Conservation (phyloP, 2,888 invertebrate species). For the Meandrusa payeni region DNA sequence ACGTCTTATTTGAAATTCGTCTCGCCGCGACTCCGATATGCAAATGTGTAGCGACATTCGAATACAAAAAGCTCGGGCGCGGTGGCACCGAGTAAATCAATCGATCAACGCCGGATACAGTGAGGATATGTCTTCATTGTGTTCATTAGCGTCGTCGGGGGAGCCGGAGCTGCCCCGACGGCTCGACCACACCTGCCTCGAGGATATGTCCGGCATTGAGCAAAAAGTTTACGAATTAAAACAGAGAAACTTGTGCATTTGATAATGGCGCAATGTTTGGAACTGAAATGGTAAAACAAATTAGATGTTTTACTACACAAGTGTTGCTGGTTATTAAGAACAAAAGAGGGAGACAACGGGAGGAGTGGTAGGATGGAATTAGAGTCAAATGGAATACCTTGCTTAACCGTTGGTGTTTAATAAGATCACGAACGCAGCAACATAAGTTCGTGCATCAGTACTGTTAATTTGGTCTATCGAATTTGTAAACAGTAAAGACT, state of each 20-base stretch:
- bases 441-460: too few species aligned
- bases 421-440: too few species aligned
- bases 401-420: too few species aligned
- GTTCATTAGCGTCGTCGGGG: conserved; percentile 73
- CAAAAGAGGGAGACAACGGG: too few species aligned
- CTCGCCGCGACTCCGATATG: conserved; percentile 68
- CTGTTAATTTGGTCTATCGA: too few species aligned
- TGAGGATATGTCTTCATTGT: conserved; percentile 79
- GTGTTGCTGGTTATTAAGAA: too few species aligned
- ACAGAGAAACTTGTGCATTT: conserved; percentile 32
- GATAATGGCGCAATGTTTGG: conserved; percentile 9
- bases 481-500: too few species aligned
- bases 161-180: conserved; percentile 31
- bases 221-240: conserved; percentile 55
- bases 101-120: conserved; percentile 80
- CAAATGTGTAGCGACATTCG: conserved; percentile 75
- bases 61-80: conserved; percentile 79
- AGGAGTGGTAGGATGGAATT: too few species aligned
- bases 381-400: too few species aligned
- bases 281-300: too few species aligned
- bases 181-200: conserved; percentile 66
- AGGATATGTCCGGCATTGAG: conserved; percentile 62
- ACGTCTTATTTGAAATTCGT: conserved; percentile 70
- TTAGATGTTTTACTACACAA: too few species aligned
- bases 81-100: conserved; percentile 80